phyloP scores from a whole-genome alignment of 2,113 vertebrate species.

The Abramis brama region DNA sequence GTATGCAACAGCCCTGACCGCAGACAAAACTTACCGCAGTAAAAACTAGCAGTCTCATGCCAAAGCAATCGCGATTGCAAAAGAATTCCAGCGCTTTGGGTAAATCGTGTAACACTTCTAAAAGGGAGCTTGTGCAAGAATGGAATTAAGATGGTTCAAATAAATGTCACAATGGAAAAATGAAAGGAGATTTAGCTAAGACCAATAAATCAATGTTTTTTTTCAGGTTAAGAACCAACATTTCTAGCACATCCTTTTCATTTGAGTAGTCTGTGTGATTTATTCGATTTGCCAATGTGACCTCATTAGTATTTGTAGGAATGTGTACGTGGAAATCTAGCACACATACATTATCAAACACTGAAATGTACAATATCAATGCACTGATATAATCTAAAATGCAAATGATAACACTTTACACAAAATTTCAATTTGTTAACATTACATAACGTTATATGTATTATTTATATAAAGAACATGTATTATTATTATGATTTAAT shows the following conservation, averaged over 20 bases:
- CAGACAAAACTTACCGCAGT: constrained; percentile 32
- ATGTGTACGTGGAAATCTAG: not conserved
- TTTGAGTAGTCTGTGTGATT: not conserved
- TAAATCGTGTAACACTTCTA: constrained; percentile 20
- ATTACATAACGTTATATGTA: not conserved
- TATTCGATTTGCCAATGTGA: not conserved
- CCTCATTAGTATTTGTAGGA: not conserved
- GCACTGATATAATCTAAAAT: not conserved
- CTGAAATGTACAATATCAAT: not conserved
- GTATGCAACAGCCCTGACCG: constrained; percentile 39
- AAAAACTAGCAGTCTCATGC: constrained; percentile 28
- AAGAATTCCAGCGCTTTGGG: not conserved
- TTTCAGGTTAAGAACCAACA: not conserved
- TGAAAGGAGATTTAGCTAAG: constrained; percentile 28
- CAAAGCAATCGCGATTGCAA: constrained; percentile 15
- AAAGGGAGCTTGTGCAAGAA: constrained; percentile 20
- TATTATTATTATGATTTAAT: not conserved
- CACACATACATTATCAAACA: not conserved
- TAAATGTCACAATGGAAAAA: constrained; percentile 1
- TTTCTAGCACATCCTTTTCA: not conserved
- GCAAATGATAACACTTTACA: not conserved
- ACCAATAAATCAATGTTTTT: not conserved
- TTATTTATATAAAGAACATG: not conserved
- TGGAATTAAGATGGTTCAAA: constrained; percentile 15
- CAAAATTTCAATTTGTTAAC: not conserved